Evolutionary conservation across 2,797 vertebrate genomes (phyloP), one percentile per base, ranked within the genome.

Genomic region (Tokudaia muenninki): DNA sequence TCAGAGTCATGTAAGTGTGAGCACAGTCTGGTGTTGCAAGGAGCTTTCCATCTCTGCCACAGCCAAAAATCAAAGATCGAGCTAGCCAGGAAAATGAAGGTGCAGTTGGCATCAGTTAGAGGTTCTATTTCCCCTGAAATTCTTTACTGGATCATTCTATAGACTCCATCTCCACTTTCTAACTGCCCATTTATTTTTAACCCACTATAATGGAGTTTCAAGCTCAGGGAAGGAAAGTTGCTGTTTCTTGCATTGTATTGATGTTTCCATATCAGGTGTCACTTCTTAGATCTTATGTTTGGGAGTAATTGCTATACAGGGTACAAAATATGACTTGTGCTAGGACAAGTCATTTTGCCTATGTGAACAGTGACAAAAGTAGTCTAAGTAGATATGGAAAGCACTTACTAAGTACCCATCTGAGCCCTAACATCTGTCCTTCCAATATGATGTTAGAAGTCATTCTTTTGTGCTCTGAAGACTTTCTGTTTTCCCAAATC

Each of bases 401-500:
- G 72, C 11, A 72, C 80, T 84, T 75, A 93, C 34, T 67, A 12
- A 92, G 79, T 61, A 47, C n/a, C 41, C 31, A 26, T 67, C 44
- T 83, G 65, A 87, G 80, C 57, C n/a, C 57, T 61, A 47, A 21
- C 61, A 90, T 81, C 82, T 91, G 74, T 87, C 91, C 83, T 94
- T 87, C 26, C 63, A 63, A 34, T 31, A 80, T 91, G 57, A n/a
- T 72, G 63, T 84, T 63, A 80, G 52, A 92, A 96, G 67, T 50
- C 47, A 57, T 84, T 92, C 52, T 57, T 91, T 74, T 26, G 57
- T 72, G 13, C 63, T 78, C 72, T 61, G 44, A 91, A 83, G 87
- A 79, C 19, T 89, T 88, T 50, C 87, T 96, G 17, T 92, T 96
- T 96, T 82, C 77, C 80, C 70, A 50, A 47, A 94, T 67, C 77